phyloP scores from a whole-genome alignment of 2,797 vertebrate genomes.

The Bovichtus variegatus region DNA sequence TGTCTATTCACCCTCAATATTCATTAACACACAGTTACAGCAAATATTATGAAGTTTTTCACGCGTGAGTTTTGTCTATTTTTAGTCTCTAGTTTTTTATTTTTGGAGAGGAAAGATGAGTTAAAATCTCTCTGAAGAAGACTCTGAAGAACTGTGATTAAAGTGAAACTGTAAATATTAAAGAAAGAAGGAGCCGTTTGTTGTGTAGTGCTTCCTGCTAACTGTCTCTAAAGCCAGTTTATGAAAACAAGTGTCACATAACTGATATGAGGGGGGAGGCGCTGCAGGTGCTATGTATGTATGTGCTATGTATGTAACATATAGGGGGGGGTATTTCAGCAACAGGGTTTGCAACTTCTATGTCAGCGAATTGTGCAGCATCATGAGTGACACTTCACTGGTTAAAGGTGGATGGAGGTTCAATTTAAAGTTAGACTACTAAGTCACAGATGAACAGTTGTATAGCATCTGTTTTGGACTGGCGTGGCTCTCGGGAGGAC shows the following conservation, averaged over 20 bases:
- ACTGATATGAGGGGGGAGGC: constrained; percentile 28
- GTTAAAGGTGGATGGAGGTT: constrained; percentile 9
- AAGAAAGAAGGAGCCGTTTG: constrained; percentile 5
- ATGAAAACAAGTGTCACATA: constrained; percentile 26
- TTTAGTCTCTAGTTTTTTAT: neutral
- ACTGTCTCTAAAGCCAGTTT: constrained; percentile 16
- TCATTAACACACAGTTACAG: neutral
- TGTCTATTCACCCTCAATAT: constrained; percentile 14
- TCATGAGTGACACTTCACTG: constrained; percentile 16
- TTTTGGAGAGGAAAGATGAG: constrained; percentile 7
- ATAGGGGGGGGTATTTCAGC: no score
- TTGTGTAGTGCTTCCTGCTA: neutral
- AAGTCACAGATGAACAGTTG: no score
- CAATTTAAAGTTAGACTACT: constrained; percentile 6
- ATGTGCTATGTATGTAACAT: no score
- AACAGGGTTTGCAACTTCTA: neutral
- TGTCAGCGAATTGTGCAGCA: constrained; percentile 10
- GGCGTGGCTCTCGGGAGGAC: no score
- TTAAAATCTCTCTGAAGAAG: constrained; percentile 16
- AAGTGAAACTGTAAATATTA: neutral
- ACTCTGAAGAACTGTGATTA: neutral
- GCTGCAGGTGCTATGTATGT: constrained; percentile 32
- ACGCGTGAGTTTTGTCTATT: constrained; percentile 12
- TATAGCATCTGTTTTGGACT: no score
- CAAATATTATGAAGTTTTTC: neutral